Evolutionary conservation across 2,113 vertebrate genomes (phyloP), one percentile per base, ranked within the genome.

Genomic region (Ctenodactylus gundi): DNA sequence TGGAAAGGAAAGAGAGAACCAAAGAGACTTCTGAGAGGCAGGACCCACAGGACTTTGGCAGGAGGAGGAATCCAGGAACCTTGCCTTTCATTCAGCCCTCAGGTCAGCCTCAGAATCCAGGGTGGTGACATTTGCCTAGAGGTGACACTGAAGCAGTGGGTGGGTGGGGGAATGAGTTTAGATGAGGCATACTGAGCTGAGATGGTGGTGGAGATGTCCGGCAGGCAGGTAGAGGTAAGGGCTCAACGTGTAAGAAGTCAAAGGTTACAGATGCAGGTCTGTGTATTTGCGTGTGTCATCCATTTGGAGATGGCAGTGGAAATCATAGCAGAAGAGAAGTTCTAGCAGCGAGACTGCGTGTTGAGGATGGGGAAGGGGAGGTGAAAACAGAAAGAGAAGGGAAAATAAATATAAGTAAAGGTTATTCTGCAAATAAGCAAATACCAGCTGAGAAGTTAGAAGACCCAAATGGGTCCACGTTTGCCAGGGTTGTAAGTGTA

Each of bases 1-100:
- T 39, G 65, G 82, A 93, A 91, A 93, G 51, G 67, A 88, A 73
- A 82, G 46, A 84, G 53, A 65, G 89, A 65, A 55, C 12, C 8
- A 17, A 62, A 78, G 34, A 49, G 39, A 55, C 46, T 46, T 11
- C 53, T 36, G 4, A 12, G 72, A 87, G 41, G 72, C 11, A n/a
- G 6, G 27, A 53, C 29, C 36, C 29, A 21, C 3, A 25, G 18
- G 51, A 67, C 62, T 90, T 96, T 70, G 80, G 55, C 7, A 1
- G 76, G 31, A 78, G 2, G 6, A 75, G 46, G 27, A 64, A 77
- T 60, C 17, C 44, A 68, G 68, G 73, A 51, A 41, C 78, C 20
- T 6, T 85, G n/a, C 15, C 55, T 92, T 70, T 89, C 7, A 20
- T 18, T 1, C 13, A 46, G 34, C 4, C 1, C 15, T 86, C 46